Evolutionary conservation across 2,797 vertebrate genomes (phyloP), one percentile per base, ranked within the genome.

Genomic region (Trachops cirrhosus): DNA sequence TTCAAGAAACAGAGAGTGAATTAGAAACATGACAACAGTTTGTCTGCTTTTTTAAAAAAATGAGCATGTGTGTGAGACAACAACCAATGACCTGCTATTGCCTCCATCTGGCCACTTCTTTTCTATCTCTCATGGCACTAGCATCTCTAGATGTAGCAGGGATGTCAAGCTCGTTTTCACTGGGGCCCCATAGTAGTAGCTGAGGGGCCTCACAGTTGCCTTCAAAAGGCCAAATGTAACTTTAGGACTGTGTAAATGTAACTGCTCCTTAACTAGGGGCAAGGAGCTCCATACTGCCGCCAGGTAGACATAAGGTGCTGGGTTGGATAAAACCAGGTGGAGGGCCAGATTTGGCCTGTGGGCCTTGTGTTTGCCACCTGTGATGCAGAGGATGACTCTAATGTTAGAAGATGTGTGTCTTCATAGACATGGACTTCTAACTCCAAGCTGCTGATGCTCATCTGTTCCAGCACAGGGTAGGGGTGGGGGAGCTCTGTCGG

Each of bases 41-140:
- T 68, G 46, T 18, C 52, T 37, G 29, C 57, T 93, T 90, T 94
- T 68, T 52, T 22, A 80, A 6, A 87, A 86, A 64, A 62, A 22
- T 9, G 34, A 87, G 15, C n/a, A 32, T 1, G 12, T 15, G 24
- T 3, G 0, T 34, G 26, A 78, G n/a, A 70, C 18, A 85, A 78
- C 15, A 59, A 79, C 74, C 3, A 6, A 5, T 16, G 34, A 48
- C 11, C 41, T 64, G 34, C 79, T 82, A 29, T 21, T 52, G 24
- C 0, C 24, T 59, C 77, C 67, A 52, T 21, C 52, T 84, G 48
- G 9, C 48, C 37, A 62, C 2, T 26, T 86, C 32, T 16, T 37
- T 37, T 11, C 39, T 18, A 22, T 24, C n/a, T 75, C 32, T 86
- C 39, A 70, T 1, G 54, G 3, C n/a, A 88, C n/a, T 34, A 19